phyloP scores from a whole-genome alignment of 2,797 vertebrate species.

The Aeoliscus strigatus region DNA sequence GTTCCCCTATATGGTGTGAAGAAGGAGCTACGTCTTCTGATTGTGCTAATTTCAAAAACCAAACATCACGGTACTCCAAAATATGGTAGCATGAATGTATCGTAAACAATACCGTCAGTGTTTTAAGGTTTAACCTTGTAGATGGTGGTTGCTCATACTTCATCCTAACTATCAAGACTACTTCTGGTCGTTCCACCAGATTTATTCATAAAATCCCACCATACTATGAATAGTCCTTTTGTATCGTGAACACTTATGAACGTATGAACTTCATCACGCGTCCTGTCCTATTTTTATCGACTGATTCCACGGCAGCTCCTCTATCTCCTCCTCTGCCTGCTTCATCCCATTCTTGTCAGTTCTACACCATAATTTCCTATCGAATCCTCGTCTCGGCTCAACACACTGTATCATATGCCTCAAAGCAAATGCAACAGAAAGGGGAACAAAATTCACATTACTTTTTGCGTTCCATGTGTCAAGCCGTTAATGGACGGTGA shows the following conservation, averaged over 20 bases:
- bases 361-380: conserved; percentile 49
- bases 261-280: conserved; percentile 6
- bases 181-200: no score
- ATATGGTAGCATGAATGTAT: no score
- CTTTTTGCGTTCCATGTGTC: conserved; percentile 67
- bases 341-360: conserved; percentile 36
- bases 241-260: neutral
- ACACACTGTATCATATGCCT: conserved; percentile 65
- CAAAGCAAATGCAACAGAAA: conserved; percentile 66
- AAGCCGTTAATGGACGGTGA: conserved; percentile 69
- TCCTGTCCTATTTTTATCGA: conserved; percentile 9
- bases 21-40: no score
- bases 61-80: no score
- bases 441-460: conserved; percentile 66
- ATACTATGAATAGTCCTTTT: no score
- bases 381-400: conserved; percentile 43
- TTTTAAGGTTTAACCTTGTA: no score
- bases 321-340: conserved; percentile 12
- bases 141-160: no score
- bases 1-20: no score
- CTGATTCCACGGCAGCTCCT: conserved; percentile 9
- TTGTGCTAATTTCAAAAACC: no score
- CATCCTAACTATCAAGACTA: no score
- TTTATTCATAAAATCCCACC: no score
- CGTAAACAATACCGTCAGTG: no score